A percentile compares a stretch with the other conserved stretches of the same genome.
phyloP scores from a whole-genome alignment of 2,888 invertebrate species.

The Bimastos eiseni region DNA sequence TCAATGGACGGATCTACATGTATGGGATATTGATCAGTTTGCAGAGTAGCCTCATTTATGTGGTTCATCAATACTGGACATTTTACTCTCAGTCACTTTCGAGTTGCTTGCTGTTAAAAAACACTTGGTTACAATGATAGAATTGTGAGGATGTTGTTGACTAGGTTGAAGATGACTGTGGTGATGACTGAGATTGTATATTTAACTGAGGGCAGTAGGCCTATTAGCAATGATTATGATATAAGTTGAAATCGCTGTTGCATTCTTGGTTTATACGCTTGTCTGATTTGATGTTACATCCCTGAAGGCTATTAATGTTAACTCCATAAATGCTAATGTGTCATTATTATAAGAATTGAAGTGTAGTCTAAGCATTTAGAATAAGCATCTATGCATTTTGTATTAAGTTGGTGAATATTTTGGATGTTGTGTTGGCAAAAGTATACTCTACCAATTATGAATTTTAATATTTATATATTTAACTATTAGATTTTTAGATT shows the following conservation, averaged over 20 bases:
- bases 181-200: background rate
- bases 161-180: background rate
- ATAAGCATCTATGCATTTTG: too few species aligned
- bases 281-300: too few species aligned
- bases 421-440: too few species aligned
- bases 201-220: background rate
- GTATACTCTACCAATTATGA: too few species aligned
- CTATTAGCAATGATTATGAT: background rate
- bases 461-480: too few species aligned
- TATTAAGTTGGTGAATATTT: too few species aligned
- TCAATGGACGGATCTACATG: background rate
- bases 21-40: background rate
- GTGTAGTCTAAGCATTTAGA: too few species aligned
- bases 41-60: background rate
- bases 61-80: background rate
- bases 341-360: too few species aligned
- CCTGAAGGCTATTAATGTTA: too few species aligned
- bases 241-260: background rate
- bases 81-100: background rate
- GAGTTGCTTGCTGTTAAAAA: background rate
- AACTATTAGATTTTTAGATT: too few species aligned
- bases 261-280: too few species aligned
- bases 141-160: background rate
- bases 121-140: background rate
- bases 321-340: too few species aligned